Base-by-base conservation (phyloP, 1,140 invertebrate species). In the Saxidomus purpurata region DNA sequence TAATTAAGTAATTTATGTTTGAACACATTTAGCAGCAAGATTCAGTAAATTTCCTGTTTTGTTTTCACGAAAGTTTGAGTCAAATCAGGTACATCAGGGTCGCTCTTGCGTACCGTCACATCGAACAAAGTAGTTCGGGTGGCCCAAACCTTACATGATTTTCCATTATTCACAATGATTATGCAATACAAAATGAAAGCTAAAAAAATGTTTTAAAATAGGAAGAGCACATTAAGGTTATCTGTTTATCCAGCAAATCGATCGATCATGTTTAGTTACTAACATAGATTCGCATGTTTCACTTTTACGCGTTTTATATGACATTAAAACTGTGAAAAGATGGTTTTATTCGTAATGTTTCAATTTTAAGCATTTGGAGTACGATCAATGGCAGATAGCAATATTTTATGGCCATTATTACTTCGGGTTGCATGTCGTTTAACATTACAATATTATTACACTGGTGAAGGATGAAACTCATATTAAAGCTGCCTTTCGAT, bases 341-440 rank as follows among this genome's bases (percentile, higher is more conserved):
- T 79, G 76, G 55, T 79, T 79, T 79, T 79, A 79, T 79, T 59
- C 47, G 49, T 79, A 79, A 79, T 79, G 76, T 79, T 79, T 59
- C 76, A 79, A 79, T 49, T 52, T 79, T 79, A 22, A 52, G 47
- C 8, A 47, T 52, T 79, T 36, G 1, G 25, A 19, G 36, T 40
- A 34, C 76, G 76, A 79, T 79, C 9, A 79, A 79, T 79, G 6
- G 17, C 76, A 79, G 76, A 79, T 79, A 79, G 34, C 47, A 36
- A 52, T 49, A 34, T 52, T 79, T 76, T 55, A 79, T 79, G 15
- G 49, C 76, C 40, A 79, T 59, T 79, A 52, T 22, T 22, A 76
- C 71, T 49, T 34, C 15, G 31, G 40, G 6, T 52, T 52, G 31
- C 47, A 52, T 79, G 76, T 55, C 49, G 13, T 36, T 1, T 17